A percentile compares a stretch with the other conserved stretches of the same genome.
Evolutionary conservation across 35 echinoderm and acorn worm genomes (phyloP).

Genomic region (Strongylocentrotus purpuratus): DNA sequence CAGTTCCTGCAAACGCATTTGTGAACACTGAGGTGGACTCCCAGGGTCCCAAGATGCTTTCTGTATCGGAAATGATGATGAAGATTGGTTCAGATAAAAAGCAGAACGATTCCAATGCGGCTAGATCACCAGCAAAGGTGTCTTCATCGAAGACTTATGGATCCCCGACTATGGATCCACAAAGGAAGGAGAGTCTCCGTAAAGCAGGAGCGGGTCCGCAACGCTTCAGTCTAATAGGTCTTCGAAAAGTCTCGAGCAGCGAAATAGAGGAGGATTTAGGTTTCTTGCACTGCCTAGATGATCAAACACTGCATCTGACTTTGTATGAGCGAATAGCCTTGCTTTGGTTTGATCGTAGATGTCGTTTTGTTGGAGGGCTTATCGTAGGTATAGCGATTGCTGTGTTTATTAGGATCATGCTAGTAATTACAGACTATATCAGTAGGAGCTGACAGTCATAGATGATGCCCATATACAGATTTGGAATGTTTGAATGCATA

Average conservation of each 20-base stretch:
- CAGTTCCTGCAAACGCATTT: constrained; percentile 31
- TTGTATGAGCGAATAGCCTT: constrained; percentile 21
- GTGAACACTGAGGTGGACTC: neutral
- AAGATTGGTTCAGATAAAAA: constrained; percentile 65
- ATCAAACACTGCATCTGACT: constrained; percentile 38
- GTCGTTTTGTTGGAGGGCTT: constrained; percentile 62
- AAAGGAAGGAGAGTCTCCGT: neutral
- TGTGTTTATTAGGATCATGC: neutral
- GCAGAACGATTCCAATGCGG: neutral
- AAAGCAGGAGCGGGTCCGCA: neutral
- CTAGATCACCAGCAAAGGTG: neutral
- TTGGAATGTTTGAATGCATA: neutral
- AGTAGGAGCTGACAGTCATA: neutral
- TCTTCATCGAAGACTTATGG: neutral
- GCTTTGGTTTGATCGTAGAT: constrained; percentile 43
- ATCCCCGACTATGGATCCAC: neutral
- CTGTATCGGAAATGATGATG: constrained; percentile 81
- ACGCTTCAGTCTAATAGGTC: constrained; percentile 41
- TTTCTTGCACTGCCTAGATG: constrained; percentile 43
- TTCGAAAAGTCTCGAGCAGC: constrained; percentile 6
- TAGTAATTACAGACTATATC: neutral
- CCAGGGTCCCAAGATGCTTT: constrained; percentile 63
- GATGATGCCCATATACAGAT: neutral
- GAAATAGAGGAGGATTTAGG: constrained; percentile 55
- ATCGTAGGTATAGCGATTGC: constrained; percentile 73